Percentiles rank a stretch among this genome's conserved stretches.
Conservation (phyloP, 2,888 invertebrate genomes). For the Heteropelma amictum region DNA sequence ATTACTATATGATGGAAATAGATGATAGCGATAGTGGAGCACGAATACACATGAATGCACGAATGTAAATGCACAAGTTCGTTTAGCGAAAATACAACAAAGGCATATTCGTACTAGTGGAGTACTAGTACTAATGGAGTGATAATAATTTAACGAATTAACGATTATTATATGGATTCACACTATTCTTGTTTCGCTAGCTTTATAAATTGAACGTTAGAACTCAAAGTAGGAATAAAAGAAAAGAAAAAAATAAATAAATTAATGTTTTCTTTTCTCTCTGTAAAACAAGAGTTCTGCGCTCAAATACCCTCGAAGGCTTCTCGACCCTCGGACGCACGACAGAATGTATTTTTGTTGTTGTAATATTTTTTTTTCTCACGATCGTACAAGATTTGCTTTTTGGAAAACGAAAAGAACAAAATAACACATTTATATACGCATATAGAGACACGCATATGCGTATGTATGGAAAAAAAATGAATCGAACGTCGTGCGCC, state of each 20-base stretch:
- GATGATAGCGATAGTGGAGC: conserved; percentile 51
- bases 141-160: conserved; percentile 73
- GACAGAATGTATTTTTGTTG: conserved; percentile 25
- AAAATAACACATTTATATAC: conserved; percentile 13
- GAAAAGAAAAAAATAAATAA: conserved; percentile 17
- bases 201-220: conserved; percentile 43
- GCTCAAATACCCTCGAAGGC: conserved; percentile 22
- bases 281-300: conserved; percentile 14
- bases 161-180: conserved; percentile 51
- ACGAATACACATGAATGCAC: conserved; percentile 1
- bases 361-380: conserved; percentile 16
- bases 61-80: conserved; percentile 12
- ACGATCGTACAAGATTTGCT: conserved; percentile 43
- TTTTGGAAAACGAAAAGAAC: conserved; percentile 16
- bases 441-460: conserved; percentile 1
- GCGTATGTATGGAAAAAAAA: conserved; percentile 7
- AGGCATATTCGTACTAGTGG: conserved; percentile 65
- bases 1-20: conserved; percentile 63
- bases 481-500: conserved; percentile 47
- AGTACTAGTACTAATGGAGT: conserved; percentile 72
- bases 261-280: background rate
- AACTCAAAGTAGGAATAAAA: conserved; percentile 10
- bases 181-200: conserved; percentile 53
- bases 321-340: conserved; percentile 30
- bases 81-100: conserved; percentile 25